A percentile compares a stretch with the other conserved stretches of the same genome.
These are phyloP conservation scores for Junonia oenone DNA, from an alignment of 2,888 invertebrate genomes.

Conservation along the genomic window DNA sequence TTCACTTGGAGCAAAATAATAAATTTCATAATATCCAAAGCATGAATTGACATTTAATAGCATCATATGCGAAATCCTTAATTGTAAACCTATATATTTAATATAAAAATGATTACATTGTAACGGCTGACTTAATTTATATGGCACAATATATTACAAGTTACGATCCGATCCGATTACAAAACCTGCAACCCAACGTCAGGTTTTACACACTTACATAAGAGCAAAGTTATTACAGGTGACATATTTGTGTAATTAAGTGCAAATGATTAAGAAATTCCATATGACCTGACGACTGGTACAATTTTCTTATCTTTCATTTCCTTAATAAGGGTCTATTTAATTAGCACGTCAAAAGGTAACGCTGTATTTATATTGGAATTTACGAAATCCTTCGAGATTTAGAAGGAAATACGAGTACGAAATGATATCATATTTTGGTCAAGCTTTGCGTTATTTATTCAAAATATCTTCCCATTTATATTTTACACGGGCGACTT, in stretches of 20 bases:
- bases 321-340: constrained; percentile 4
- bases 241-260: constrained; percentile 25
- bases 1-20: too few relatives aligned
- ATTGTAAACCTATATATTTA: not conserved
- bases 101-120: not conserved
- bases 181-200: constrained; percentile 19
- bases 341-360: not conserved
- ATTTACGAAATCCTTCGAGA: not conserved
- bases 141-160: constrained; percentile 12
- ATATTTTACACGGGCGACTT: not conserved
- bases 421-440: not conserved
- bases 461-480: not conserved
- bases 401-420: not conserved
- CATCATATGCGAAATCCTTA: not conserved
- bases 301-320: constrained; percentile 15
- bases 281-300: not conserved
- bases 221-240: constrained; percentile 16
- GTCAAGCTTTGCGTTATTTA: not conserved
- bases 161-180: constrained; percentile 21
- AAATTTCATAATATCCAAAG: too few relatives aligned
- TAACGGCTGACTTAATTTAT: constrained; percentile 15
- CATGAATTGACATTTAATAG: not conserved
- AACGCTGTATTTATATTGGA: not conserved
- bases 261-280: constrained; percentile 15
- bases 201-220: constrained; percentile 21